Evolutionary conservation across 2,888 invertebrate genomes (phyloP).

Genomic region (Dolichomitus sp.): DNA sequence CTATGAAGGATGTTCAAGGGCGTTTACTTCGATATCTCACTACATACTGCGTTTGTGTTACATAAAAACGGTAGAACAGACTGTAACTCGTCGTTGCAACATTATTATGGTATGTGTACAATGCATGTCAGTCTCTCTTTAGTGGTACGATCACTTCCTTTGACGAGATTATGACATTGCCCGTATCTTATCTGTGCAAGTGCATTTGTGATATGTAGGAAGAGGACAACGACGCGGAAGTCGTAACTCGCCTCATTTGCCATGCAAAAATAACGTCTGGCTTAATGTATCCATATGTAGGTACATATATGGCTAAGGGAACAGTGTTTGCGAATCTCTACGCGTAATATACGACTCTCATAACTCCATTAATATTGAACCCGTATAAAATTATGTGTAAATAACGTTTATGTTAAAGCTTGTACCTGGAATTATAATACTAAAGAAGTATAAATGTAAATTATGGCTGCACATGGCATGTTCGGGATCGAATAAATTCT

Average conservation of each 20-base stretch:
- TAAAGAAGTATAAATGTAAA: neutral
- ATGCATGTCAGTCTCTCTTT: neutral
- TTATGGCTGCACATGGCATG: neutral
- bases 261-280: slow-evolving; percentile 35
- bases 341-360: neutral
- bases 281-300: neutral
- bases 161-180: slow-evolving; percentile 13
- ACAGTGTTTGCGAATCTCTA: neutral
- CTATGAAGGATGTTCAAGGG: slow-evolving; percentile 78
- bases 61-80: slow-evolving; percentile 56
- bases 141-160: slow-evolving; percentile 6
- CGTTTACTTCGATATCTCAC: slow-evolving; percentile 72
- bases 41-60: slow-evolving; percentile 72
- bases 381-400: neutral
- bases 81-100: slow-evolving; percentile 27
- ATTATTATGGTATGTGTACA: slow-evolving; percentile 19
- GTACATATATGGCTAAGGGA: neutral
- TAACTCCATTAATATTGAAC: neutral
- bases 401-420: neutral
- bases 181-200: neutral
- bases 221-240: slow-evolving; percentile 35
- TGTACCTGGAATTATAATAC: neutral
- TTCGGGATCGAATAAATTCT: neutral
- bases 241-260: slow-evolving; percentile 9
- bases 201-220: slow-evolving; percentile 1